Evolutionary conservation across 2,888 invertebrate species (phyloP), one percentile per base, ranked within the genome.

Genomic region (Rutpela maculata): DNA sequence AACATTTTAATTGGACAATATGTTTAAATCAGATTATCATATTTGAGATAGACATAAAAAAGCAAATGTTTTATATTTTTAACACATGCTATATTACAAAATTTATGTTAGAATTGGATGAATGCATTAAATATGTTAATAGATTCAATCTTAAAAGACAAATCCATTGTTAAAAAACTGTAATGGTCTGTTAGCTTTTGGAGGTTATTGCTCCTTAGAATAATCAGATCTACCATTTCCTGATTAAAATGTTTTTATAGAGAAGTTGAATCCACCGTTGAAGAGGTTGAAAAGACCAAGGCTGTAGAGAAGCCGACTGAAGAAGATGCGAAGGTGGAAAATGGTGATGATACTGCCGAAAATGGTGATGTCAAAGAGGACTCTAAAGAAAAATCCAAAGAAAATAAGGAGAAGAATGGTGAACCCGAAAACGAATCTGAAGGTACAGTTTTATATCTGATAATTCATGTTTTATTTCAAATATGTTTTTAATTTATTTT

Each of bases 321-420:
- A 67, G 77, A 78, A 60, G 74, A 78, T 26, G 65, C 80, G 12
- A 84, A 85, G 63, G 82, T 81, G 66, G 84, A 85, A 76, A 85
- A 85, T 72, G 86, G 83, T 22, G 83, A 83, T 9, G 81, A 80
- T 59, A 68, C 63, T 2, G 72, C 81, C 1, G 84, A 85, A 75
- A 86, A 86, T 71, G 89, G 88, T 35, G 90, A 89, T 59, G 89
- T 89, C 26, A 89, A 90, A 80, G 86, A 90, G 15, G 90, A 90
- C 67, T 60, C 76, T 87, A 89, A 89, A 15, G 90, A 90, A 74
- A 90, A 91, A 4, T 1, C 43, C 4, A 43, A 12, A 79, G 80
- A 85, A 15, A 88, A 89, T 2, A 73, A 69, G 57, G 81, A 82
- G 31, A 78, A 84, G 60, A 76, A 80, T 15, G 74, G 71, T 17